Base-by-base conservation (phyloP, 2,113 vertebrate species). In the Melanerpes formicivorus region DNA sequence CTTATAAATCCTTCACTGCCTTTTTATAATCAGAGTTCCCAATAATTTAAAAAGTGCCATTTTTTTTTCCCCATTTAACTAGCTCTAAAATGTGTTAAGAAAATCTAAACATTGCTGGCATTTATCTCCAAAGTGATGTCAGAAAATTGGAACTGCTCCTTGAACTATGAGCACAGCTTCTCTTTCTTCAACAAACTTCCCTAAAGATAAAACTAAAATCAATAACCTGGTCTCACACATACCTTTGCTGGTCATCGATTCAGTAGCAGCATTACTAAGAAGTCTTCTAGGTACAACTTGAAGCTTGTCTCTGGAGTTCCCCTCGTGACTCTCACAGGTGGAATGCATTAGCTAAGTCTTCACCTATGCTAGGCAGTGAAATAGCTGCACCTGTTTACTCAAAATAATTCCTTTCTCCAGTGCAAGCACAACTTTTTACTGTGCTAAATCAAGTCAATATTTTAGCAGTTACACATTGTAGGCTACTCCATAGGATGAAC, bases 311-410 rank as follows among this genome's bases (percentile, higher is more conserved):
- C 84, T 91, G 95, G 97, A 97, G 80, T 93, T 97, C 93, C 95
- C 97, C 96, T 60, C 40, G 10, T 96, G 96, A 97, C 78, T 97
- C 55, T 66, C n/a, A 2, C 65, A 90, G 71, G 87, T 96, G 96
- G 96, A 98, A 98, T 97, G 97, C 54, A 76, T 96, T 95, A 95
- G 55, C 84, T 95, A 95, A 96, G 40, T 9, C 70, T 74, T 81
- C 58, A 96, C 96, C 92, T 66, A 19, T 85, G 80, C 50, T 50
- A 83, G 89, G 50, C 71, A 97, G 83, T 82, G 81, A 91, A 96
- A 85, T 8, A 48, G 25, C 80, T 80, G 93, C 55, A 30, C 74
- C 90, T 92, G 91, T 93, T 92, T 82, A 84, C 81, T 65, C 89
- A 44, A 88, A 94, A 73, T 92, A 91, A 91, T 92, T 94, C 63